Evolutionary conservation across 2,797 vertebrate species (phyloP).

Genomic region (Enteromius mattozi): DNA sequence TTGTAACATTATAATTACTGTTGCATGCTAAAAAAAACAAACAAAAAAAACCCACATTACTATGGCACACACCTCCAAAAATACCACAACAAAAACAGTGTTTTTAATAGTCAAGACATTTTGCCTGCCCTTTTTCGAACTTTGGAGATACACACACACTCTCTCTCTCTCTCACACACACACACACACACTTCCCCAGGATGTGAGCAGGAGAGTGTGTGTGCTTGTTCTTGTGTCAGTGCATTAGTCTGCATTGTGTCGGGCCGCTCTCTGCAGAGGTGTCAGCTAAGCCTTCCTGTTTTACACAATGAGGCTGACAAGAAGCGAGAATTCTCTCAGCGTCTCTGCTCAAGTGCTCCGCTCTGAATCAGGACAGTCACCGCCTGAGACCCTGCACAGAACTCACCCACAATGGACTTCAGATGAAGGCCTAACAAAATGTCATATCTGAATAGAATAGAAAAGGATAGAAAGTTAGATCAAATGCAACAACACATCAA

Average conservation of each 20-base stretch:
- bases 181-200: constrained; percentile 38
- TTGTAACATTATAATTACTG: background rate
- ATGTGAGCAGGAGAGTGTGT: constrained; percentile 33
- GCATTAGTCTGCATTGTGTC: constrained; percentile 53
- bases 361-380: constrained; percentile 37
- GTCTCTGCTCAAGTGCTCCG: constrained; percentile 19
- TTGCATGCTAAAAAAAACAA: background rate
- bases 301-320: constrained; percentile 42
- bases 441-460: background rate
- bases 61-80: background rate
- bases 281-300: constrained; percentile 65
- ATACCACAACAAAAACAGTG: background rate
- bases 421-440: background rate
- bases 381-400: background rate
- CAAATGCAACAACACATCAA: background rate
- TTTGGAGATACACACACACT: background rate
- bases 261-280: constrained; percentile 50
- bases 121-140: background rate
- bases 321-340: constrained; percentile 52
- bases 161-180: background rate
- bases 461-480: background rate
- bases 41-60: background rate
- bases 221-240: constrained; percentile 36
- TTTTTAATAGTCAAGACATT: background rate
- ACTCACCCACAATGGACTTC: background rate